phyloP scores from a whole-genome alignment of 1,140 invertebrate species.

The Thaumatotibia leucotreta region DNA sequence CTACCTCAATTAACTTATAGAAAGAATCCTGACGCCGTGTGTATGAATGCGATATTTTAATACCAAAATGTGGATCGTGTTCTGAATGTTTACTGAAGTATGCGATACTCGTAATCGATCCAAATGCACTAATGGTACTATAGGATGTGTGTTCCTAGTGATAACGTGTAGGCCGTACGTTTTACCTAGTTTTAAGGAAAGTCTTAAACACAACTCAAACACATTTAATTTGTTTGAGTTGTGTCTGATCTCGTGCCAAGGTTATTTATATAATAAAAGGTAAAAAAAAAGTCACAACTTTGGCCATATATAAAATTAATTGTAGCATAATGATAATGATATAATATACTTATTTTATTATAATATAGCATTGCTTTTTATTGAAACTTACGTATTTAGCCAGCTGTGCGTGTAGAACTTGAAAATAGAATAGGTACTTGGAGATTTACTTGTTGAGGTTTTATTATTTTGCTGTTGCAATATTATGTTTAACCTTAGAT shows the following conservation, averaged over 20 bases:
- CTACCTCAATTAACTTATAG: not conserved
- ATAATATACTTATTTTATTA: not conserved
- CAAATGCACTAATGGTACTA: not conserved
- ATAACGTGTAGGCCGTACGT: not conserved
- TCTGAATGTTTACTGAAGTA: not conserved
- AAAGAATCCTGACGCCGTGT: not conserved
- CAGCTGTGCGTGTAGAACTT: not conserved
- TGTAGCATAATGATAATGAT: not conserved
- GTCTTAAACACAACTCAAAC: not conserved
- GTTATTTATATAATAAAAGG: not conserved
- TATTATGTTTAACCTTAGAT: too few relatives aligned
- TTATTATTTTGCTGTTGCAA: too few relatives aligned
- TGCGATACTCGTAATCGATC: not conserved
- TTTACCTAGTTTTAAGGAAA: not conserved
- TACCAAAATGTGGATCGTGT: not conserved
- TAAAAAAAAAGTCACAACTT: not conserved
- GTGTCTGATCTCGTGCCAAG: not conserved
- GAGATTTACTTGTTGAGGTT: not conserved
- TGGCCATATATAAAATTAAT: not conserved
- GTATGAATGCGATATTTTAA: not conserved
- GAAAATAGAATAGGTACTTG: not conserved
- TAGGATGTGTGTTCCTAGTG: not conserved
- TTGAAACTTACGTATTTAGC: not conserved
- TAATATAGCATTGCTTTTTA: not conserved
- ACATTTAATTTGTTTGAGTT: not conserved